phyloP scores from a whole-genome alignment of 1,140 invertebrate genomes.

The Acromyrmex heyeri region DNA sequence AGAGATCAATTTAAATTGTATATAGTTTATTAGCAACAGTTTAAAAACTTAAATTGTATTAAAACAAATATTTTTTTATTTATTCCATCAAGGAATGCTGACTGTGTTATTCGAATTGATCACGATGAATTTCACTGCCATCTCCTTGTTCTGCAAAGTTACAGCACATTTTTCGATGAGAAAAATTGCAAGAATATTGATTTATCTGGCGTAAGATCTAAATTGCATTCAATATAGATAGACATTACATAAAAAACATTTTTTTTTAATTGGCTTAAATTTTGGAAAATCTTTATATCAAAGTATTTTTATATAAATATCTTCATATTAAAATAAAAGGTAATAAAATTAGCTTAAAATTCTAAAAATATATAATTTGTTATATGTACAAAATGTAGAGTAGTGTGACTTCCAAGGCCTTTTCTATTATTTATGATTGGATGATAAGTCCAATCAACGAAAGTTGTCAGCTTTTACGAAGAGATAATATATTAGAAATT shows the following conservation, averaged over 20 bases:
- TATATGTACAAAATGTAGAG: conserved; percentile 79
- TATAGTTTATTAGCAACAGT: not conserved
- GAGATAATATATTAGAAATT: conserved; percentile 90
- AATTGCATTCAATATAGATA: not conserved
- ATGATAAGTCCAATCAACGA: conserved; percentile 89
- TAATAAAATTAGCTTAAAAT: not conserved
- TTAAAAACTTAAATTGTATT: conserved; percentile 11
- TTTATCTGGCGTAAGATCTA: conserved; percentile 84
- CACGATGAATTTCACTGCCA: conserved; percentile 88
- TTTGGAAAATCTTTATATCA: conserved; percentile 19
- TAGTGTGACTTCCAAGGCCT: conserved; percentile 88
- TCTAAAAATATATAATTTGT: conserved; percentile 3
- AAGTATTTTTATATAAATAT: not conserved
- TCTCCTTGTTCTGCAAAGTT: conserved; percentile 88
- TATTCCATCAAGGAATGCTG: conserved; percentile 87
- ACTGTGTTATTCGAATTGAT: conserved; percentile 87
- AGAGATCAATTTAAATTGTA: not conserved
- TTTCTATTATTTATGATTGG: conserved; percentile 91
- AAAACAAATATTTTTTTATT: conserved; percentile 38
- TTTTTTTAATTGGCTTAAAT: not conserved
- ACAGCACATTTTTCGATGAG: conserved; percentile 87
- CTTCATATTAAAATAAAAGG: not conserved
- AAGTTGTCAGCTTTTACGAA: conserved; percentile 88
- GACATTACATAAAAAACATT: not conserved
- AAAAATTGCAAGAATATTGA: conserved; percentile 86